Percentiles rank a stretch among this genome's conserved stretches.
phyloP scores from a whole-genome alignment of 2,113 vertebrate genomes.

The Tichodroma muraria region DNA sequence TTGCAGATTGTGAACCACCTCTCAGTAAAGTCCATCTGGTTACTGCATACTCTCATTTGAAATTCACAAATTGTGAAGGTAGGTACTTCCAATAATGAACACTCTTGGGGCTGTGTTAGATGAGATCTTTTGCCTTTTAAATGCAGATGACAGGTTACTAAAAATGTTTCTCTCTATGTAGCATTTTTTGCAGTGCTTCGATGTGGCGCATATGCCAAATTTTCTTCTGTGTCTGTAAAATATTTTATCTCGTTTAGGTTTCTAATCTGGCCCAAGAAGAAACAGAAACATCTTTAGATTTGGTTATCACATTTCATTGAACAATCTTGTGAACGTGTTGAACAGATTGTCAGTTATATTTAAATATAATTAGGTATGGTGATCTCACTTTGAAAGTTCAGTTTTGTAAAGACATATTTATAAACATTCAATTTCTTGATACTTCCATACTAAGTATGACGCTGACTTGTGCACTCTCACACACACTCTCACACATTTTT shows the following conservation, averaged over 20 bases:
- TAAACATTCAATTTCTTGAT: not conserved
- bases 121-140: not conserved
- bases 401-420: not conserved
- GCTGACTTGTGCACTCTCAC: not conserved
- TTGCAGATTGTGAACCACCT: not conserved
- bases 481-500: too few relatives aligned
- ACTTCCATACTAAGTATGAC: not conserved
- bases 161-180: not conserved
- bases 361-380: not conserved
- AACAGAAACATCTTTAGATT: not conserved
- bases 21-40: not conserved
- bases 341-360: not conserved
- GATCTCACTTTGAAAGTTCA: not conserved
- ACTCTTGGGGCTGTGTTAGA: not conserved
- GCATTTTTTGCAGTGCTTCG: not conserved
- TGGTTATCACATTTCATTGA: not conserved
- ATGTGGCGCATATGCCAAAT: not conserved
- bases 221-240: not conserved
- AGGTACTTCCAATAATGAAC: not conserved
- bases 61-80: not conserved
- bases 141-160: not conserved
- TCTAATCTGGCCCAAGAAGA: not conserved
- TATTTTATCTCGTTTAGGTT: not conserved
- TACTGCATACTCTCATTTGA: not conserved
- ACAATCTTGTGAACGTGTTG: not conserved